Base-by-base conservation (phyloP, 2,888 invertebrate species). In the Hermaeophaga mercurialis region DNA sequence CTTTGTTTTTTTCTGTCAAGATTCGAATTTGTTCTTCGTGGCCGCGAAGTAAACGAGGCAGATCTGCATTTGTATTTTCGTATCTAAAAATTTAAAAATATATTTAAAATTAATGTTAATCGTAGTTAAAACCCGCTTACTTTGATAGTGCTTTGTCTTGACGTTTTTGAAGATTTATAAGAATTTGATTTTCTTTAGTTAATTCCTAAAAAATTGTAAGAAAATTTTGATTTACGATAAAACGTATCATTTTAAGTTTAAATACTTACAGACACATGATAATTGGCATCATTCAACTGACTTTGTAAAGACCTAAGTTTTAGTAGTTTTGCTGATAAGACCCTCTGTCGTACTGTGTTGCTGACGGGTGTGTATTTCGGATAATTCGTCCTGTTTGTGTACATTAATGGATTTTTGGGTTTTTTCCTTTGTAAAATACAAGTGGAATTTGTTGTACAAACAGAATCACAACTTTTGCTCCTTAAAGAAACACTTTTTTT, bases 21-120 rank as follows among this genome's bases (percentile, higher is more conserved):
- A 87, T 81, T 46, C 90, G 81, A 52, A 90, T 79, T 77, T 92
- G 91, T 72, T 91, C 91, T 59, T 84, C 86, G 74, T 91, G 90
- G 0, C 89, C 86, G 74, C 86, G 86, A 31, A 92, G 79, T 2
- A 89, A 80, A 70, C 87, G 84, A 0, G 91, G 91, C 45, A 91
- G 75, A 72, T 91, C 90, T 0, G 90, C 90, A 70, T 87, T 88
- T 1, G 86, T 85, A 22, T 87, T 89, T 76, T 92, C 91, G 71
- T 89, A 89, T 67, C 84, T 84, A 59, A 41, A 63, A 31, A n/a
- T n/a, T n/a, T n/a, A n/a, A n/a, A n/a, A n/a, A n/a, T n/a, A n/a
- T n/a, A n/a, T n/a, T n/a, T n/a, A n/a, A n/a, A n/a, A n/a, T n/a
- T n/a, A n/a, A n/a, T n/a, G n/a, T n/a, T n/a, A n/a, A n/a, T n/a